A percentile compares a stretch with the other conserved stretches of the same genome.
phyloP scores from a whole-genome alignment of 2,888 invertebrate genomes.

The Athripsodes cinereus region DNA sequence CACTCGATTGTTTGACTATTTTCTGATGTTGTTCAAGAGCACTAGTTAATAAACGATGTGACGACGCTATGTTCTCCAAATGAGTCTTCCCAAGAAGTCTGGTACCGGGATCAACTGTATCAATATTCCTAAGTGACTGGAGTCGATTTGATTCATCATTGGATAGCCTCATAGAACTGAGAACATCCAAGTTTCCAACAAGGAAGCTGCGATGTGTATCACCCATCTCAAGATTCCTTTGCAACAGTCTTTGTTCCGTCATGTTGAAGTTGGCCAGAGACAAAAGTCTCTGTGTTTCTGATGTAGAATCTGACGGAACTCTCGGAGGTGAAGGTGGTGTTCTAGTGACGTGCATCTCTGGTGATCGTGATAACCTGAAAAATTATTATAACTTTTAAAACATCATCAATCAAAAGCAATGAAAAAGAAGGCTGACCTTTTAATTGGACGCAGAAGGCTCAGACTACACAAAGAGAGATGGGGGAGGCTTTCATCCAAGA shows the following conservation, averaged over 20 bases:
- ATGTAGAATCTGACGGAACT: conserved; percentile 40
- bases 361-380: conserved; percentile 45
- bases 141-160: conserved; percentile 44
- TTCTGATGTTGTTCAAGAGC: conserved; percentile 55
- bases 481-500: background rate
- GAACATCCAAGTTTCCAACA: conserved; percentile 41
- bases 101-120: conserved; percentile 45
- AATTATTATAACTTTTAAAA: background rate
- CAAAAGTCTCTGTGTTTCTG: conserved; percentile 47
- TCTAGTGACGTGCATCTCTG: conserved; percentile 39
- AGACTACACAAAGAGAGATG: background rate
- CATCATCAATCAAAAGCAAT: no score
- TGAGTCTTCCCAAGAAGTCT: conserved; percentile 41
- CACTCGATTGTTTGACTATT: conserved; percentile 59
- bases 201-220: conserved; percentile 49
- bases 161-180: conserved; percentile 34
- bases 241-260: conserved; percentile 50
- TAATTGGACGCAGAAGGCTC: background rate
- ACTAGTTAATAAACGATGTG: conserved; percentile 44
- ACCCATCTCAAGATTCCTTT: conserved; percentile 47
- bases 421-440: background rate
- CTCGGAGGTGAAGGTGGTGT: conserved; percentile 40
- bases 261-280: conserved; percentile 49
- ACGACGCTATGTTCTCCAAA: conserved; percentile 37
- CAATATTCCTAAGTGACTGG: conserved; percentile 46